phyloP scores from a whole-genome alignment of 1,140 invertebrate genomes.

The Pseudomyrmex cubaensis region DNA sequence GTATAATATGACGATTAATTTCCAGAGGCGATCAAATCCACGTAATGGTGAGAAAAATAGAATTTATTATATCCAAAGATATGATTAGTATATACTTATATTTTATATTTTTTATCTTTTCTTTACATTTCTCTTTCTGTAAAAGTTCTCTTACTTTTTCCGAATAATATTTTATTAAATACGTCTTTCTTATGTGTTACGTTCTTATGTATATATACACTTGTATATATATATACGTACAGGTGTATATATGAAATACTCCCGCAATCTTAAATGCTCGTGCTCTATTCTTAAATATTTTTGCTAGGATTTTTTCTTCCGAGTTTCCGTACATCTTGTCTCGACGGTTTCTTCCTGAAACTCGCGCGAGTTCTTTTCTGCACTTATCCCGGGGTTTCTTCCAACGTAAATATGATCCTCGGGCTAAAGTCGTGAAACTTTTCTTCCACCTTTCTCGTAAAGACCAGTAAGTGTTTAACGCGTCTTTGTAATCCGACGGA shows the following conservation, averaged over 20 bases:
- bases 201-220: no score
- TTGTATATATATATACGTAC: no score
- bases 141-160: background rate
- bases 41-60: no score
- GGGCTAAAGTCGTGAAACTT: conserved; percentile 39
- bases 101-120: conserved; percentile 7
- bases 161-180: background rate
- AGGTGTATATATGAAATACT: background rate
- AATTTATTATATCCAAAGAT: no score
- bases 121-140: background rate
- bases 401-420: conserved; percentile 52
- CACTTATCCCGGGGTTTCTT: conserved; percentile 40
- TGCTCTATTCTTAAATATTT: background rate
- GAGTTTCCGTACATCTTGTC: conserved; percentile 35
- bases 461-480: conserved; percentile 45
- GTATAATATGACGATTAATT: background rate
- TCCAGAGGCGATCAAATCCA: no score
- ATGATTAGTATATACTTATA: background rate
- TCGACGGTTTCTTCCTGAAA: conserved; percentile 33
- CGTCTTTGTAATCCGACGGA: conserved; percentile 35
- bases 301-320: background rate
- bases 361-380: conserved; percentile 1
- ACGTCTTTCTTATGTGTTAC: no score
- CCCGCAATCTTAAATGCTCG: background rate
- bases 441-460: conserved; percentile 8